Evolutionary conservation across 2,888 invertebrate genomes (phyloP).

Genomic region (Netelia inedita): DNA sequence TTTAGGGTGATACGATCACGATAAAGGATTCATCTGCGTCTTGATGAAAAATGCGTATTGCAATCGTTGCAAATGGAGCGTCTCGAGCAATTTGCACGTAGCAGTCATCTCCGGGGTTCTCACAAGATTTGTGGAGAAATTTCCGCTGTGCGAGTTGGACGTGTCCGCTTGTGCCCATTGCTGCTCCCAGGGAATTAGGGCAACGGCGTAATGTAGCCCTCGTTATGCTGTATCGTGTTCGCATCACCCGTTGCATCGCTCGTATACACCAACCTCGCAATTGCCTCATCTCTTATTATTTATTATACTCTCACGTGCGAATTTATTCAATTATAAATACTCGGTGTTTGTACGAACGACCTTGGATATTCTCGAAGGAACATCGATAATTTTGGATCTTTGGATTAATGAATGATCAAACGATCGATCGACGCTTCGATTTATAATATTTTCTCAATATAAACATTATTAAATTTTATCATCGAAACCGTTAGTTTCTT

Average conservation of each 20-base stretch:
- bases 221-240: conserved; percentile 56
- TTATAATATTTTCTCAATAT: too few species aligned
- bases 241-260: conserved; percentile 43
- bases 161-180: conserved; percentile 45
- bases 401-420: too few species aligned
- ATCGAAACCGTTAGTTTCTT: too few species aligned
- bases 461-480: too few species aligned
- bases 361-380: conserved; percentile 20
- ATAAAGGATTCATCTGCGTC: background rate
- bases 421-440: too few species aligned
- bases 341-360: conserved; percentile 16
- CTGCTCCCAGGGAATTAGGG: conserved; percentile 60
- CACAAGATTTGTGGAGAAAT: conserved; percentile 60
- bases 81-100: conserved; percentile 52
- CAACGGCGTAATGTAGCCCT: conserved; percentile 48
- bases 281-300: conserved; percentile 65
- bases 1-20: background rate
- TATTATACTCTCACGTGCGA: conserved; percentile 34
- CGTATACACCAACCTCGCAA: conserved; percentile 25
- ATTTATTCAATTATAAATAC: too few species aligned
- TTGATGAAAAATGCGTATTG: conserved; percentile 24
- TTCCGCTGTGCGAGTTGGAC: too few species aligned
- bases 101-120: conserved; percentile 53
- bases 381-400: too few species aligned
- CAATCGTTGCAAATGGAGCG: conserved; percentile 54